Percentiles rank a stretch among this genome's conserved stretches.
Evolutionary conservation across 2,888 invertebrate genomes (phyloP).

Genomic region (Polyploca ridens): DNA sequence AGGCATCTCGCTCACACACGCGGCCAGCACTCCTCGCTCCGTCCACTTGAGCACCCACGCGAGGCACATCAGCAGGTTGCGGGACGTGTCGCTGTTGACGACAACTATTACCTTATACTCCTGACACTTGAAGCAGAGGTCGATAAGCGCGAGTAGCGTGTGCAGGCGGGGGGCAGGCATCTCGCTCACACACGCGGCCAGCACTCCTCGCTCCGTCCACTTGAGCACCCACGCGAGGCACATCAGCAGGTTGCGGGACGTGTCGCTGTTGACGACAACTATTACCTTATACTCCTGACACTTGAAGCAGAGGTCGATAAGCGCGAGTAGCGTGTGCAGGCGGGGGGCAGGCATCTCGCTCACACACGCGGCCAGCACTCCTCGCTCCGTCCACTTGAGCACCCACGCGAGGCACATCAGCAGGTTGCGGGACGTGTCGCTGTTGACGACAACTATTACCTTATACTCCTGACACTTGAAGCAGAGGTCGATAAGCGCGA

Average conservation of each 20-base stretch:
- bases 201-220: slow-evolving; percentile 89
- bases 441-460: slow-evolving; percentile 83
- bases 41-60: slow-evolving; percentile 95
- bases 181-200: slow-evolving; percentile 92
- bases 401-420: slow-evolving; percentile 96
- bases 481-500: slow-evolving; percentile 93
- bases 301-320: slow-evolving; percentile 93
- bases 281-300: slow-evolving; percentile 96
- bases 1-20: slow-evolving; percentile 93
- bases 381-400: slow-evolving; percentile 91
- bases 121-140: slow-evolving; percentile 94
- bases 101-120: slow-evolving; percentile 92
- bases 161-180: slow-evolving; percentile 90
- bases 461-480: slow-evolving; percentile 97
- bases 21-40: slow-evolving; percentile 89
- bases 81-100: slow-evolving; percentile 93
- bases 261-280: slow-evolving; percentile 93
- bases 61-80: slow-evolving; percentile 94
- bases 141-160: slow-evolving; percentile 92
- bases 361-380: slow-evolving; percentile 91
- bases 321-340: slow-evolving; percentile 91
- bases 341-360: slow-evolving; percentile 90
- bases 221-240: slow-evolving; percentile 96
- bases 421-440: slow-evolving; percentile 94
- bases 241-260: slow-evolving; percentile 93